Evolutionary conservation across 2,888 invertebrate species (phyloP).

Genomic region (Salpingus planirostris): DNA sequence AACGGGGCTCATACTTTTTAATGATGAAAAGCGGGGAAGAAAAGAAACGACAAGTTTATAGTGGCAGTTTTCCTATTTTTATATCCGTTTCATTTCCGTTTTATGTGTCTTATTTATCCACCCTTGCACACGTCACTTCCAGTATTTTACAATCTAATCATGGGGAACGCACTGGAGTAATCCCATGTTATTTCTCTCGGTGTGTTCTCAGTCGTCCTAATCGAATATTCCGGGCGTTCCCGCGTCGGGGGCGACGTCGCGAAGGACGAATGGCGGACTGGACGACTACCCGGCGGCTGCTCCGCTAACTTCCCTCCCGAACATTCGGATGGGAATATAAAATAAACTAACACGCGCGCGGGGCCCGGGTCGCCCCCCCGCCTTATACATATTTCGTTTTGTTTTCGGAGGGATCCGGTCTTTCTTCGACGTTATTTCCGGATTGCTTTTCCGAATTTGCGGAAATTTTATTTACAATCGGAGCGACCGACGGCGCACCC

Average conservation of each 20-base stretch:
- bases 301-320: constrained; percentile 34
- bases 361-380: too few relatives aligned
- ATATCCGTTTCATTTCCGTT: constrained; percentile 45
- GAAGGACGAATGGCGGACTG: constrained; percentile 10
- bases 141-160: constrained; percentile 49
- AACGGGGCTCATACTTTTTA: constrained; percentile 15
- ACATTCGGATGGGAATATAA: constrained; percentile 43
- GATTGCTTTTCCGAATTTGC: constrained; percentile 28
- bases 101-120: constrained; percentile 46
- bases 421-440: constrained; percentile 35
- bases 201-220: constrained; percentile 35
- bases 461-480: constrained; percentile 21
- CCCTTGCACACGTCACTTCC: constrained; percentile 45
- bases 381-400: constrained; percentile 37
- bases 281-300: constrained; percentile 26
- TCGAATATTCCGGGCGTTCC: constrained; percentile 11
- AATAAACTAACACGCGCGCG: constrained; percentile 42
- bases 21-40: constrained; percentile 14
- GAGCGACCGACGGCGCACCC: too few relatives aligned
- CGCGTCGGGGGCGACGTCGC: constrained; percentile 6
- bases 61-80: constrained; percentile 43
- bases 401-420: constrained; percentile 35
- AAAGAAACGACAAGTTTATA: constrained; percentile 32
- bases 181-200: constrained; percentile 45
- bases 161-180: constrained; percentile 46